phyloP scores from a whole-genome alignment of 35 echinoderm and acorn worm genomes.

The Apostichopus japonicus region DNA sequence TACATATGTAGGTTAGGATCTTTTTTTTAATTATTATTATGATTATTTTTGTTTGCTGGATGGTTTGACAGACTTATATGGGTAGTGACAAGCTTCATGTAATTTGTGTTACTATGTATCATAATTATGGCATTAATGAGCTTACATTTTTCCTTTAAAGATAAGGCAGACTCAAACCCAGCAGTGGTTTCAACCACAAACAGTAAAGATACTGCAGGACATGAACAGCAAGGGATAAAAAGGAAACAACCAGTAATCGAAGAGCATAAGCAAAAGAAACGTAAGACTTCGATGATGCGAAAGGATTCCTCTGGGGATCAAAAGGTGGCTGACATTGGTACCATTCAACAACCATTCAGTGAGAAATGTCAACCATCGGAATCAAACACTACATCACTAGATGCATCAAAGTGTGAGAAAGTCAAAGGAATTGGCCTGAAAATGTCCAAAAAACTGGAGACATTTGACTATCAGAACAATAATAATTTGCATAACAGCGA shows the following conservation, averaged over 20 bases:
- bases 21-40: too few relatives aligned
- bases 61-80: too few relatives aligned
- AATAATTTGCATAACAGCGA: conserved; percentile 37
- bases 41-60: too few relatives aligned
- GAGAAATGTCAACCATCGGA: conserved; percentile 1
- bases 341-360: not conserved
- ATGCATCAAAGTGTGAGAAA: not conserved
- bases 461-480: conserved; percentile 55
- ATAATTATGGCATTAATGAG: too few relatives aligned
- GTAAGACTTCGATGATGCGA: not conserved
- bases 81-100: too few relatives aligned
- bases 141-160: not conserved
- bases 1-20: too few relatives aligned
- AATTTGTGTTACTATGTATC: too few relatives aligned
- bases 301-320: conserved; percentile 5
- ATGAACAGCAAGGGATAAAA: not conserved
- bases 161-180: not conserved
- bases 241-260: conserved; percentile 3
- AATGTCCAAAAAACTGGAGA: conserved; percentile 52
- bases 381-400: not conserved
- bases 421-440: not conserved
- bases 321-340: not conserved
- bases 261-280: conserved; percentile 41
- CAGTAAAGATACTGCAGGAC: not conserved
- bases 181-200: conserved; percentile 39